Percentiles rank a stretch among this genome's conserved stretches.
Evolutionary conservation across 2,888 invertebrate genomes (phyloP).

Genomic region (Omphaloscelis lunosa): DNA sequence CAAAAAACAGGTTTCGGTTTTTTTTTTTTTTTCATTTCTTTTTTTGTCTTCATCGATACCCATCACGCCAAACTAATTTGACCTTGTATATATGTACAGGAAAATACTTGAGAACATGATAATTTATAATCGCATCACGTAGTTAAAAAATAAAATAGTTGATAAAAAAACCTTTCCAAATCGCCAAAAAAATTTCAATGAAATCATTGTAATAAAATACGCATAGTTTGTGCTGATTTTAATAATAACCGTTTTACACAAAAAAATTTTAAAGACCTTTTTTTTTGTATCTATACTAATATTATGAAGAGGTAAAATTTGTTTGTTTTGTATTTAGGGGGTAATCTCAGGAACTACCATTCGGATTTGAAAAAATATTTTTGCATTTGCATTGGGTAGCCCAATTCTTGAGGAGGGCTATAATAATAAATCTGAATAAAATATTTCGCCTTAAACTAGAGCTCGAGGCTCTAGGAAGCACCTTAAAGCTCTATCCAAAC

Average conservation of each 20-base stretch:
- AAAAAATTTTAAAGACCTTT: background rate
- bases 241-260: background rate
- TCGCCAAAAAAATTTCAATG: background rate
- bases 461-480: background rate
- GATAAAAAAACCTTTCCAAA: background rate
- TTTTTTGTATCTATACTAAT: background rate
- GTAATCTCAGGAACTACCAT: no score
- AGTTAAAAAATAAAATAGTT: background rate
- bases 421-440: background rate
- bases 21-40: no score
- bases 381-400: no score
- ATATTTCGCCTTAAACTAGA: background rate
- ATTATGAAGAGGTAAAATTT: no score
- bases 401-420: no score
- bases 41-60: no score
- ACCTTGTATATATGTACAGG: background rate
- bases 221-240: background rate
- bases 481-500: background rate
- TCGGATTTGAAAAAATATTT: no score
- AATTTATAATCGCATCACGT: background rate
- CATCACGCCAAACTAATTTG: background rate
- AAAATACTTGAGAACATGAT: constrained; percentile 5
- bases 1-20: no score
- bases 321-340: no score
- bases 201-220: constrained; percentile 14